These are phyloP conservation scores for Leptopilina drosophilae DNA, from an alignment of 2,888 invertebrate species.

Conservation along the genomic window DNA sequence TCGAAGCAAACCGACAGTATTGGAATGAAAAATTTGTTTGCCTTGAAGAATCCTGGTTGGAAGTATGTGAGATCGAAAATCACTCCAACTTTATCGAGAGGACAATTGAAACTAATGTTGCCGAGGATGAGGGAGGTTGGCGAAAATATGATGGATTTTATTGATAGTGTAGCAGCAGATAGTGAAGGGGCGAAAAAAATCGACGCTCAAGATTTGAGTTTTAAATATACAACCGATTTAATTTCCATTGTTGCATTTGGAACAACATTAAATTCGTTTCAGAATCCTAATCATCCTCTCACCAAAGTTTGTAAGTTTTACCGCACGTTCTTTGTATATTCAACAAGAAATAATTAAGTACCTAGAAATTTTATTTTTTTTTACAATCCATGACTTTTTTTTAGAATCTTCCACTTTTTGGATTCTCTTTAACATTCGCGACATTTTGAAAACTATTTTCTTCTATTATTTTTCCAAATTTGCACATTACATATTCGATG, in stretches of 20 bases:
- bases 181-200: constrained; percentile 56
- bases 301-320: constrained; percentile 61
- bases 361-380: no score
- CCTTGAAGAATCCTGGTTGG: constrained; percentile 78
- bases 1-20: constrained; percentile 75
- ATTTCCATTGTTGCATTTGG: constrained; percentile 68
- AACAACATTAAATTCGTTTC: constrained; percentile 66
- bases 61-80: constrained; percentile 78
- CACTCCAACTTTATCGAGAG: constrained; percentile 79
- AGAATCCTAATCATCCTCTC: constrained; percentile 66
- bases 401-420: no score
- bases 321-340: neutral
- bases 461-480: no score
- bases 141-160: constrained; percentile 66
- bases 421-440: no score
- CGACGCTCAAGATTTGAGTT: constrained; percentile 69
- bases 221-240: constrained; percentile 69
- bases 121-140: constrained; percentile 76
- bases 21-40: constrained; percentile 75
- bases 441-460: no score
- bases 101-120: constrained; percentile 79
- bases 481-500: no score
- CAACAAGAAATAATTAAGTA: no score
- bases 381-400: no score
- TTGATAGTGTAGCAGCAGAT: constrained; percentile 53